Conservation (phyloP, 2,113 vertebrate genomes). For the Pelobates fuscus region DNA sequence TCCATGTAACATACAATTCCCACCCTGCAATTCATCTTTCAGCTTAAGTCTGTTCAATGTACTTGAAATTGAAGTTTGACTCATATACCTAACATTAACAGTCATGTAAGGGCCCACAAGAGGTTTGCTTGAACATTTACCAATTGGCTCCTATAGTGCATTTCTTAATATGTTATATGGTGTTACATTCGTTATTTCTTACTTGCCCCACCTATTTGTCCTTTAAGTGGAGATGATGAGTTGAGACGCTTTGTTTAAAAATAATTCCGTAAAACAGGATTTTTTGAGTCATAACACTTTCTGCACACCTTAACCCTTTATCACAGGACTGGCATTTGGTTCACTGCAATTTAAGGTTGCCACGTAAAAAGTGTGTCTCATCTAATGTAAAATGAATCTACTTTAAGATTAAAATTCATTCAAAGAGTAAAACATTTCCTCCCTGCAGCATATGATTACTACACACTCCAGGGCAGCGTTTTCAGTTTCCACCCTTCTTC, state of each 20-base stretch:
- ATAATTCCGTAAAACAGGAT: background rate
- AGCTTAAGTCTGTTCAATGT: slow-evolving; percentile 5
- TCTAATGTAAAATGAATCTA: too few species aligned
- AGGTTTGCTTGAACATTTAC: slow-evolving; percentile 8
- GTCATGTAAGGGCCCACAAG: slow-evolving; percentile 6
- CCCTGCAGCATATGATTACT: too few species aligned
- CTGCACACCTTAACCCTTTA: background rate
- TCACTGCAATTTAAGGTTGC: too few species aligned
- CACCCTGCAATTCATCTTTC: slow-evolving; percentile 15
- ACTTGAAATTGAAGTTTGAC: slow-evolving; percentile 7
- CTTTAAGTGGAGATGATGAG: background rate
- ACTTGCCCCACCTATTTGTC: slow-evolving; percentile 11
- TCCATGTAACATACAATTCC: slow-evolving; percentile 9
- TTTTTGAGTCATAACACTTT: background rate
- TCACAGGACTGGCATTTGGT: too few species aligned
- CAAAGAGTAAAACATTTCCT: too few species aligned
- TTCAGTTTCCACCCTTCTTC: too few species aligned
- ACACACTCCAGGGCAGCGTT: too few species aligned
- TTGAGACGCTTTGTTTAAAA: background rate
- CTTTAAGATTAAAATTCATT: too few species aligned
- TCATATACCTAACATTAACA: slow-evolving; percentile 8
- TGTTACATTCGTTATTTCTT: slow-evolving; percentile 9
- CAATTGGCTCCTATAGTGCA: slow-evolving; percentile 14
- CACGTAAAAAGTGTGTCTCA: too few species aligned
- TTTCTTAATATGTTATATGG: slow-evolving; percentile 16